Evolutionary conservation across 2,797 vertebrate species (phyloP), one percentile per base, ranked within the genome.

Genomic region (Lycodopsis pacificus): DNA sequence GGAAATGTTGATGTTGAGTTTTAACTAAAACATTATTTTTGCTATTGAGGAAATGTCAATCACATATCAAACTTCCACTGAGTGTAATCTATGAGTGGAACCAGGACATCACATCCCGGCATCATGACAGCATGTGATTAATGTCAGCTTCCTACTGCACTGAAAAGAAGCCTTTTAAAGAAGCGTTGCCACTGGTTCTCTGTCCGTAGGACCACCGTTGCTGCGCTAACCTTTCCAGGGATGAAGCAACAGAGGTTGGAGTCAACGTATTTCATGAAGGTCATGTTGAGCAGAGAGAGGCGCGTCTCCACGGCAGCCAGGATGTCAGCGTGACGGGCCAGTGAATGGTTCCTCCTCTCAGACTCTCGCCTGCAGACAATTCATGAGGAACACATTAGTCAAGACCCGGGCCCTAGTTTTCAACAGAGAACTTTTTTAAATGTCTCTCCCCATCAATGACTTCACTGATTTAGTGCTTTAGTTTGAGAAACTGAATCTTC

Each of bases 231-330:
- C 97, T 99, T 99, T 92, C 98, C 98, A 72, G 98, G 98, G 88
- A 99, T 99, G 94, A 99, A 99, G 95, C 98, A 99, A 92, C 98
- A 99, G 79, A 99, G 97, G 90, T 97, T 99, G 58, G 97, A 98
- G 93, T 99, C 98, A 25, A 99, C 98, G 73, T 99, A 99, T 93
- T 99, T 99, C 98, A 99, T 99, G 94, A 99, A 99, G 77, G 98
- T 99, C 98, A 99, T 99, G 88, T 99, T 99, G 89, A 99, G 95
- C 77, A 99, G 93, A 13, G 98, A 99, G 1, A 99, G 96, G 30
- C 98, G 96, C 0, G 98, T 99, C 90, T 99, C 98, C 85, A 99
- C 98, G 2, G 98, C 98, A 65, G 98, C 98, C 36, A 99, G 95
- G 83, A 99, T 99, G 81, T 99, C 98, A 36, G 98, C 98, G 7